Evolutionary conservation across 2,797 vertebrate genomes (phyloP), one percentile per base, ranked within the genome.

Genomic region (Phrynocephalus guinanensis): DNA sequence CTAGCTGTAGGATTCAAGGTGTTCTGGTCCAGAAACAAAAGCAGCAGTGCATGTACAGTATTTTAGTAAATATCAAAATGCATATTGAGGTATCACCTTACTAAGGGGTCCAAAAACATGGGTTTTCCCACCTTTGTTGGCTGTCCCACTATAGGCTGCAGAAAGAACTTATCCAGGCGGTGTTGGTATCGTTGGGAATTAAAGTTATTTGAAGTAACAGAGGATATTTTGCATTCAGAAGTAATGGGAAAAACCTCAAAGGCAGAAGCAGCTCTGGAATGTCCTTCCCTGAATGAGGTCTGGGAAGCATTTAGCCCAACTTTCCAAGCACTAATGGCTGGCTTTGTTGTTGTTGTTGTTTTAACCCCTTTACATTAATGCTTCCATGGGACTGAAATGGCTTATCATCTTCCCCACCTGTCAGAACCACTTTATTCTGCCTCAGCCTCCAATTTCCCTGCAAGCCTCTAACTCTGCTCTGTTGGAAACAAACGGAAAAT

Each of bases 341-440:
- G 8, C 8, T 56, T 56, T 56, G 50, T 52, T 9, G 52, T 56
- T 28, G 1, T n/a, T 33, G 22, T 73, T 81, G 33, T 80, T 71
- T 56, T 6, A 66, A 33, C 0, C 28, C 68, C 26, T 30, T 89
- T 71, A 15, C 72, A 93, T 92, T 93, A 92, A 91, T 84, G 83
- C 90, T 94, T 82, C 52, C 52, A 77, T 82, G 90, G 91, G 86
- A 92, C 89, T 89, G 89, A 93, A 95, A 92, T 92, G 8, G 89
- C 87, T 91, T 92, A 70, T 95, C 95, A 95, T 94, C 92, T 93
- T 93, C 88, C 83, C 89, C 95, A 91, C 86, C 90, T 94, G 91
- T 95, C 93, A 94, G 91, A 95, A 93, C 84, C 86, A 91, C 84
- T 96, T 94, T 90, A 89, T 93, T 94, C 90, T 91, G 88, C 91